phyloP scores from a whole-genome alignment of 2,113 vertebrate genomes.

The Alligator sinensis region DNA sequence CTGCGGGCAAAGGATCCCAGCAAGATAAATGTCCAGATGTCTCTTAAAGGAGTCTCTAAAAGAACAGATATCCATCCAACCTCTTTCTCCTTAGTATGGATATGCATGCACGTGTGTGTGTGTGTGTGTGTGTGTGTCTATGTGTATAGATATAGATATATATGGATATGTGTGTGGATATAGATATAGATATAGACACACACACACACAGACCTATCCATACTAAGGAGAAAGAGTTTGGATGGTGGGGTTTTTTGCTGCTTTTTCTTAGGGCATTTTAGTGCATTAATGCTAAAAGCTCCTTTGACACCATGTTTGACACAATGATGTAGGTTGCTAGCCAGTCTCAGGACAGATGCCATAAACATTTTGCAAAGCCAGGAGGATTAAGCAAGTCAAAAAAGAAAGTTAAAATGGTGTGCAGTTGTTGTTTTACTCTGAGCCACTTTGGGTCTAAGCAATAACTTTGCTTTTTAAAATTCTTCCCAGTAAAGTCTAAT shows the following conservation, averaged over 20 bases:
- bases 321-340: fast-evolving
- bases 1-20: too few relatives aligned
- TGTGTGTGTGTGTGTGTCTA: too few relatives aligned
- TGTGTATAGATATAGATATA: too few relatives aligned
- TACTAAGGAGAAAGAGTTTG: not conserved
- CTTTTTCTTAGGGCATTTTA: not conserved
- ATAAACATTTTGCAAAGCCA: not conserved
- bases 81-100: too few relatives aligned
- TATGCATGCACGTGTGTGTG: too few relatives aligned
- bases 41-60: too few relatives aligned
- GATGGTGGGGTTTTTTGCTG: too few relatives aligned
- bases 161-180: too few relatives aligned
- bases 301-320: fast-evolving
- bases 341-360: not conserved
- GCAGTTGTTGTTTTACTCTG: not conserved
- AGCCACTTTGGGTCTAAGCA: not conserved
- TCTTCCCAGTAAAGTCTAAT: not conserved
- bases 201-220: not conserved
- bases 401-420: not conserved
- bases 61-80: too few relatives aligned
- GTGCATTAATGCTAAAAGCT: fast-evolving
- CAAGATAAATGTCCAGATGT: too few relatives aligned
- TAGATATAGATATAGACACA: too few relatives aligned
- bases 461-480: not conserved
- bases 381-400: not conserved